These are phyloP conservation scores for Dasysyrphus albostriatus DNA, from an alignment of 2,888 invertebrate genomes.

Conservation along the genomic window DNA sequence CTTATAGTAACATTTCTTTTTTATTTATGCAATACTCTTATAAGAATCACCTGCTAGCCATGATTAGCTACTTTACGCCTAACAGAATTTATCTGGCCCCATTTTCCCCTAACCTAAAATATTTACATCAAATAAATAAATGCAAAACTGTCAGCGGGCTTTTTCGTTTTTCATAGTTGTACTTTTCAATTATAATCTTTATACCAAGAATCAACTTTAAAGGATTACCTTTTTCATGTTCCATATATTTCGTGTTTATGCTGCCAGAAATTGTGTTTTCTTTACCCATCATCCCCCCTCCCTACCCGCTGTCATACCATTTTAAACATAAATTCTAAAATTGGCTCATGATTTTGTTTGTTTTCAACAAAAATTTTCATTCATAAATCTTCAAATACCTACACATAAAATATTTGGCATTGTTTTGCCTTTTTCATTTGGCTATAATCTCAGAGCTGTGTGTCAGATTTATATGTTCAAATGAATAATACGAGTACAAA, in stretches of 20 bases:
- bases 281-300: not conserved
- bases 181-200: not conserved
- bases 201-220: not conserved
- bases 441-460: not conserved
- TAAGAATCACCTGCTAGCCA: too few relatives aligned
- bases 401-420: slow-evolving; percentile 23
- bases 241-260: not conserved
- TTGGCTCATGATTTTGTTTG: slow-evolving; percentile 62
- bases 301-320: too few relatives aligned
- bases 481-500: too few relatives aligned
- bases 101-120: not conserved
- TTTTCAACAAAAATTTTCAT: slow-evolving; percentile 61
- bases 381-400: slow-evolving; percentile 51
- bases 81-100: too few relatives aligned
- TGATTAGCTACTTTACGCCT: too few relatives aligned
- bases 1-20: too few relatives aligned
- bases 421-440: slow-evolving; percentile 32
- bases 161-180: not conserved
- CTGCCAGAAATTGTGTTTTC: not conserved
- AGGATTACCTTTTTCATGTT: slow-evolving; percentile 4
- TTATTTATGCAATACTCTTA: too few relatives aligned
- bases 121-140: not conserved
- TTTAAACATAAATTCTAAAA: slow-evolving; percentile 54
- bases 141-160: not conserved
- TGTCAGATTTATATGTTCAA: slow-evolving; percentile 24